Conservation (phyloP, 2,113 vertebrate genomes). For the Speoplatyrhinus poulsoni region DNA sequence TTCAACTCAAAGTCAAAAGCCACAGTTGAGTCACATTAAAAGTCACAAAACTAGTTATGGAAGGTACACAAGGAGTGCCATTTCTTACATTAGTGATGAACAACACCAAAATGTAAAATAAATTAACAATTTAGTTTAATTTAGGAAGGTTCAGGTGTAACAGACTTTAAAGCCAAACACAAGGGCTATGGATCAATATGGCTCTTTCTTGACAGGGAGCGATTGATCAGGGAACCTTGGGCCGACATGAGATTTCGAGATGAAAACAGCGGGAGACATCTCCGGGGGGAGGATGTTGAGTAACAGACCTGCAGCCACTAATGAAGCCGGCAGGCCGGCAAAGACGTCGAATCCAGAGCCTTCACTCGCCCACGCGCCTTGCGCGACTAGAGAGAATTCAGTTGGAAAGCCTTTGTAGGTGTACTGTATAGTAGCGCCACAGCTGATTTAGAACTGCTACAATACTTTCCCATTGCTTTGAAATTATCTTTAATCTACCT, state of each 20-base stretch:
- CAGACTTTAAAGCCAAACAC: conserved; percentile 35
- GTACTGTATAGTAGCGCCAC: conserved; percentile 44
- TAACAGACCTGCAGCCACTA: conserved; percentile 61
- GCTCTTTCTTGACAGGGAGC: conserved; percentile 62
- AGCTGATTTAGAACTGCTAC: conserved; percentile 48
- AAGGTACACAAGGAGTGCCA: background rate
- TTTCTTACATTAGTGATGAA: conserved; percentile 20
- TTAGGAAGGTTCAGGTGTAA: conserved; percentile 25
- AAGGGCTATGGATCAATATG: conserved; percentile 59
- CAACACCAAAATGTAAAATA: conserved; percentile 34
- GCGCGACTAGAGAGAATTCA: conserved; percentile 61
- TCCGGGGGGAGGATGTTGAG: conserved; percentile 67
- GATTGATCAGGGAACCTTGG: conserved; percentile 63
- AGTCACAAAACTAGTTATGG: background rate
- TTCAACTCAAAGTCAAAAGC: conserved; percentile 15
- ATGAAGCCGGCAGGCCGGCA: conserved; percentile 66
- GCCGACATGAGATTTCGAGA: conserved; percentile 62
- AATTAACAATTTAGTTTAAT: conserved; percentile 13
- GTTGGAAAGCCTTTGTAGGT: conserved; percentile 52
- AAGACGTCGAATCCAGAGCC: conserved; percentile 59
- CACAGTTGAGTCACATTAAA: background rate
- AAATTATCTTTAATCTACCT: conserved; percentile 46
- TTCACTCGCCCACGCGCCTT: conserved; percentile 64
- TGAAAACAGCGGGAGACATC: conserved; percentile 70
- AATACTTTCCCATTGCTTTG: conserved; percentile 44